Conservation (phyloP, 2,888 invertebrate genomes). For the Helleia helle region DNA sequence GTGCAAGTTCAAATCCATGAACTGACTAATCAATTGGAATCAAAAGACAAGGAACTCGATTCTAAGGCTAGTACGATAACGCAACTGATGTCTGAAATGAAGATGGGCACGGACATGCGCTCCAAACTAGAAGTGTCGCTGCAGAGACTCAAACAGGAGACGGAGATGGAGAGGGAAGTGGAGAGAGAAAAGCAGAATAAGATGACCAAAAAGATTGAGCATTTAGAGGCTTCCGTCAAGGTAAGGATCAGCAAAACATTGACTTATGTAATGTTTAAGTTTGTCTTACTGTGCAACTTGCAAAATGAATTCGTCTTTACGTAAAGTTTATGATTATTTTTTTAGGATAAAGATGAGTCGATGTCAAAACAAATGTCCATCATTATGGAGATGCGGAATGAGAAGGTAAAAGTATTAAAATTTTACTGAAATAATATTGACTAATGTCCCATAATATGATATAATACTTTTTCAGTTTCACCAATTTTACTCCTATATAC, state of each 20-base stretch:
- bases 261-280: no score
- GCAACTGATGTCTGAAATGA: conserved; percentile 35
- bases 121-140: conserved; percentile 26
- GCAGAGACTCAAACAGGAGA: conserved; percentile 26
- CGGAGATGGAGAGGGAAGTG: conserved; percentile 25
- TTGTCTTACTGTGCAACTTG: background rate
- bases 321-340: conserved; percentile 3
- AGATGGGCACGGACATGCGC: conserved; percentile 26
- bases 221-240: conserved; percentile 26
- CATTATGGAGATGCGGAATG: conserved; percentile 36
- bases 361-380: conserved; percentile 35
- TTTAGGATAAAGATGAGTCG: conserved; percentile 39
- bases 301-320: background rate
- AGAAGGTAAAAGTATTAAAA: conserved; percentile 47
- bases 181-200: conserved; percentile 26
- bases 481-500: no score
- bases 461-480: no score
- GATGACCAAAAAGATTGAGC: conserved; percentile 24
- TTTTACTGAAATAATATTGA: no score
- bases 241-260: conserved; percentile 19
- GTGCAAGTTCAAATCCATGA: background rate
- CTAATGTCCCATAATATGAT: no score
- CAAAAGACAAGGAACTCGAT: conserved; percentile 28
- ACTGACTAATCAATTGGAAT: background rate
- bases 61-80: conserved; percentile 28